phyloP scores from a whole-genome alignment of 2,797 vertebrate species.

The Aphelocoma californica region DNA sequence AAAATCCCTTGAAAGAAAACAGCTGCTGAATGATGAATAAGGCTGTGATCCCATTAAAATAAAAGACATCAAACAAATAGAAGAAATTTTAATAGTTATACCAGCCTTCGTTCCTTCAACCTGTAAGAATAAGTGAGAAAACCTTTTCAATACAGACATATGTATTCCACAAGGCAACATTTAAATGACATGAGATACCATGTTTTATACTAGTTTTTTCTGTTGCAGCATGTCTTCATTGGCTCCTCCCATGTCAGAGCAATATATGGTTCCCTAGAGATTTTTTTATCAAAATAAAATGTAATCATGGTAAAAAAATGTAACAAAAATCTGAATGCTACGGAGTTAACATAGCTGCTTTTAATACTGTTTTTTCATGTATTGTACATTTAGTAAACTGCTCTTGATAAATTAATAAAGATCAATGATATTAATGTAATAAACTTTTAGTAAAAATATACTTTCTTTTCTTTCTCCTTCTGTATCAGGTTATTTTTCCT shows the following conservation, averaged over 20 bases:
- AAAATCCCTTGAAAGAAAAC: conserved; percentile 59
- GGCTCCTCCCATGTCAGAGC: background rate
- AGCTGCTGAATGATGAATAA: conserved; percentile 56
- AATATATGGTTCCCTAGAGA: background rate
- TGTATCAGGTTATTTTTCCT: background rate
- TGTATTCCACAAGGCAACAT: conserved; percentile 22
- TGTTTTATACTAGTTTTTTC: conserved; percentile 50
- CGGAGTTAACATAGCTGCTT: background rate
- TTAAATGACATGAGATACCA: conserved; percentile 27
- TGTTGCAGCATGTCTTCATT: conserved; percentile 25
- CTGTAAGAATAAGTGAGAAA: background rate
- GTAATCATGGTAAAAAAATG: background rate
- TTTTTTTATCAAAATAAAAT: background rate
- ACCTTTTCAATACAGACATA: conserved; percentile 8
- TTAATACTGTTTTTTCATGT: background rate
- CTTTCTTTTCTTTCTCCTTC: background rate
- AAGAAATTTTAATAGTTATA: background rate
- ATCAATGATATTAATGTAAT: background rate
- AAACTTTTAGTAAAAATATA: background rate
- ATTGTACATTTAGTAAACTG: background rate
- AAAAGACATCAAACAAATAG: background rate
- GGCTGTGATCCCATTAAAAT: conserved; percentile 35
- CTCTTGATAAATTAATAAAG: background rate
- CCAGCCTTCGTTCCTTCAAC: background rate
- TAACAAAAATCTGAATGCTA: background rate